Percentiles rank a stretch among this genome's conserved stretches.
Evolutionary conservation across 1,140 invertebrate species (phyloP).

Genomic region (Psix sp.): DNA sequence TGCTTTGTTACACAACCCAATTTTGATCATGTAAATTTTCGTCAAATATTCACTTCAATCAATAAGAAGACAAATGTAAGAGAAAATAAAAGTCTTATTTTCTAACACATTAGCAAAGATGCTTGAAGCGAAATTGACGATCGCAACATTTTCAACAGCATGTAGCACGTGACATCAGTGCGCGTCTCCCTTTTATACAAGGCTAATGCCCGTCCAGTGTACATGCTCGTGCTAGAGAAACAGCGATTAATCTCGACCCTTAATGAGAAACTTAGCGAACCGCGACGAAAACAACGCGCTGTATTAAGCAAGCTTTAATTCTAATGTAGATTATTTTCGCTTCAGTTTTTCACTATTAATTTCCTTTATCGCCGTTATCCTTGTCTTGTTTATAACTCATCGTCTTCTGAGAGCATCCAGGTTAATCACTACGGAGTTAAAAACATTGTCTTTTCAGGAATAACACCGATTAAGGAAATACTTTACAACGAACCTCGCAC

Average conservation of each 20-base stretch:
- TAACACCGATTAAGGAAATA: conserved; percentile 39
- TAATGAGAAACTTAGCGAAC: conserved; percentile 61
- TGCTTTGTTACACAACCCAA: too few species aligned
- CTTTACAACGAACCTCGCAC: conserved; percentile 14
- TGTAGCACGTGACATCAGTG: conserved; percentile 31
- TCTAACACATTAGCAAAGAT: neutral
- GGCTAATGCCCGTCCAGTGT: conserved; percentile 47
- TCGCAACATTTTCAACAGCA: conserved; percentile 10
- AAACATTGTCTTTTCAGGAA: conserved; percentile 38
- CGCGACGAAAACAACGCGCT: conserved; percentile 45
- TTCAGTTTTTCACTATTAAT: conserved; percentile 55
- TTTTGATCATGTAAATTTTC: too few species aligned
- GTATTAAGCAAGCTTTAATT: conserved; percentile 56
- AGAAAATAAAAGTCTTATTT: neutral
- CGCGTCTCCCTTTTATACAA: conserved; percentile 34
- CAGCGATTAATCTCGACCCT: conserved; percentile 52
- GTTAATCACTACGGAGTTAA: conserved; percentile 5
- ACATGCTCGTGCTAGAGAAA: conserved; percentile 46
- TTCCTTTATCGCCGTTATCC: conserved; percentile 37
- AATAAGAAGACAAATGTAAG: too few species aligned
- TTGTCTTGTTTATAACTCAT: conserved; percentile 41
- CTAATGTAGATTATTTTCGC: conserved; percentile 52
- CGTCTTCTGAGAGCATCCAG: conserved; percentile 9
- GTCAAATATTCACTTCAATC: too few species aligned
- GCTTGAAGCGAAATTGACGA: neutral